phyloP scores from a whole-genome alignment of 2,113 vertebrate species.

The Condylura cristata region DNA sequence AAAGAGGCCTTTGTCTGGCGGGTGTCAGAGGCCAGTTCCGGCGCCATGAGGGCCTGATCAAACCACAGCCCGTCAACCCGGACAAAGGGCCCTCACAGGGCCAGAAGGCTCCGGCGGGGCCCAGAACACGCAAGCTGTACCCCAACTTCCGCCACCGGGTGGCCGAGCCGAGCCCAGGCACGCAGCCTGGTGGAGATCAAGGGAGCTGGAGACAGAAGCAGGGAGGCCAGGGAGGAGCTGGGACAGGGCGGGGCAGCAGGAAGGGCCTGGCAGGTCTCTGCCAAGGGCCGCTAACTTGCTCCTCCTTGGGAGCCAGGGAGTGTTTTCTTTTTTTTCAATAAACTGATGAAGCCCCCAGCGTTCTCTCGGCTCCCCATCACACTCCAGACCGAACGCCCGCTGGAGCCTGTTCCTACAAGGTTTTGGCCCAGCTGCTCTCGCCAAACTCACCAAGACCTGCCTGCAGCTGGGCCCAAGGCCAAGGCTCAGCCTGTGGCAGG shows the following conservation, averaged over 20 bases:
- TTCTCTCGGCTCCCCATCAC: neutral
- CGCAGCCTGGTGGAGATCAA: slow-evolving; percentile 46
- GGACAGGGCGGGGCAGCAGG: neutral
- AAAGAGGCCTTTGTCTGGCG: slow-evolving; percentile 44
- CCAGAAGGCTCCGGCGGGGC: neutral
- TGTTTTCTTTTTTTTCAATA: neutral
- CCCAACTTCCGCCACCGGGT: neutral
- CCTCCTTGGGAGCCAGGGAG: neutral
- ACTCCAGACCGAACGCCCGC: neutral
- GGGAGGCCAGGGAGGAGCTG: neutral
- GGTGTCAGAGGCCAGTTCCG: slow-evolving; percentile 24
- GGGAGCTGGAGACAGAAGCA: neutral
- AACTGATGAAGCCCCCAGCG: neutral
- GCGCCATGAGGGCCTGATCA: neutral
- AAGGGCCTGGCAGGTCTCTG: neutral
- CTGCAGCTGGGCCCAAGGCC: neutral
- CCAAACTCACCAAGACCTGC: neutral
- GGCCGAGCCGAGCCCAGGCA: neutral
- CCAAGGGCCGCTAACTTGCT: neutral
- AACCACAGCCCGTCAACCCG: neutral
- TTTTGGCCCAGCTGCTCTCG: neutral
- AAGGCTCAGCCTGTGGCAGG: neutral
- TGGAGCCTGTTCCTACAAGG: neutral
- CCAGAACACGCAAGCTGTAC: neutral
- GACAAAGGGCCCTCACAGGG: slow-evolving; percentile 59